Evolutionary conservation across 2,113 vertebrate species (phyloP), one percentile per base, ranked within the genome.

Genomic region (Lycocorax pyrrhopterus): DNA sequence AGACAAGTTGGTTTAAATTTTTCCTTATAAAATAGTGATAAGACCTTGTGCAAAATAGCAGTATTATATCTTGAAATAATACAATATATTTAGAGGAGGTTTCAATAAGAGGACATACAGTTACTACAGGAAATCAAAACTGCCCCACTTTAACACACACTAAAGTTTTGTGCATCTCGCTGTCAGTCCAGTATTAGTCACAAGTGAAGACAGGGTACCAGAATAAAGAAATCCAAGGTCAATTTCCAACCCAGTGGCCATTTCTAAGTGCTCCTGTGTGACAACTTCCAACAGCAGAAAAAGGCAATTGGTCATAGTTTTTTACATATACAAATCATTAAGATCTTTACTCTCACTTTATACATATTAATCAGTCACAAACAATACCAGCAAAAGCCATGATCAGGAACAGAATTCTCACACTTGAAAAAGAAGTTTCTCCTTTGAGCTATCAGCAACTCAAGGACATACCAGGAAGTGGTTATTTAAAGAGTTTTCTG

Each of bases 401-500:
- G 94, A 95, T 94, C 90, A 84, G 84, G 72, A 96, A 83, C 67
- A 96, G 89, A 91, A 85, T 83, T 83, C 51, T 96, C 52, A 62
- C 55, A 32, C 30, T 81, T 74, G 16, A 63, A 85, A 74, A 62
- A 75, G 63, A 78, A 64, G 7, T 22, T 74, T 71, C 56, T 96
- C 25, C 60, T 95, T 80, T 80, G 78, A 96, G 87, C 93, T 94
- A 96, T 93, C 91, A 94, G 90, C 78, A 84, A 59, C 71, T 84
- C 82, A 66, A 84, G 91, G 59, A 83, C 43, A 2, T 37, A 89
- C 35, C 78, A 91, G 90, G 93, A 93, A 97, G 94, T 85, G 81
- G 82, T 94, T 93, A 81, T 95, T 90, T 89, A 80, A 95, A 93
- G 63, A 59, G 27, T 84, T 95, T 97, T 95, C 93, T 91, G 91